Evolutionary conservation across 2,888 invertebrate species (phyloP).

Genomic region (Torymus aiolomorphi): DNA sequence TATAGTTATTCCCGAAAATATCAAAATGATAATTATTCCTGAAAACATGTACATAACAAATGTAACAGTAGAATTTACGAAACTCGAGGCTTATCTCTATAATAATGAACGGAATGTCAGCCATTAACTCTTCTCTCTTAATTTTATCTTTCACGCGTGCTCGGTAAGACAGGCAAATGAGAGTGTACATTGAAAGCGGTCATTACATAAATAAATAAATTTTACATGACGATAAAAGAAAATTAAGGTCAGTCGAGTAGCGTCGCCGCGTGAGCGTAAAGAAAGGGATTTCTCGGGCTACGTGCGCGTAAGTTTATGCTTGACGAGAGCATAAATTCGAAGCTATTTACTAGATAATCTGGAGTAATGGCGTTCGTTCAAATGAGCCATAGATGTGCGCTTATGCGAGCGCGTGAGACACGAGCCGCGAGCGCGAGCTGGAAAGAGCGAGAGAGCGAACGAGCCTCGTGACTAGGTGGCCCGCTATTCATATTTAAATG

Average conservation of each 20-base stretch:
- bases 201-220: conserved; percentile 38
- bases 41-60: no score
- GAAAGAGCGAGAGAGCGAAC: conserved; percentile 29
- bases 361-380: conserved; percentile 63
- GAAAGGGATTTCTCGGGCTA: conserved; percentile 19
- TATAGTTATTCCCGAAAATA: no score
- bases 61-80: no score
- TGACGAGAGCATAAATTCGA: conserved; percentile 63
- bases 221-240: conserved; percentile 36
- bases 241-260: conserved; percentile 41
- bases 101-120: not conserved
- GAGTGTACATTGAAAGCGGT: not conserved
- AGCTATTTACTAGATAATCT: conserved; percentile 64
- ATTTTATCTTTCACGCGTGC: not conserved
- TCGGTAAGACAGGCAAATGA: not conserved
- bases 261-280: not conserved
- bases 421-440: not conserved
- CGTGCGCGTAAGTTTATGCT: conserved; percentile 58
- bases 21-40: no score
- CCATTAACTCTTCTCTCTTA: not conserved
- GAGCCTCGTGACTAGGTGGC: conserved; percentile 57
- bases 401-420: not conserved
- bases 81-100: no score
- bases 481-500: conserved; percentile 63
- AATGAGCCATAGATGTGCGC: conserved; percentile 55